Evolutionary conservation across 2,888 invertebrate species (phyloP), one percentile per base, ranked within the genome.

Genomic region (Euclidia mi): DNA sequence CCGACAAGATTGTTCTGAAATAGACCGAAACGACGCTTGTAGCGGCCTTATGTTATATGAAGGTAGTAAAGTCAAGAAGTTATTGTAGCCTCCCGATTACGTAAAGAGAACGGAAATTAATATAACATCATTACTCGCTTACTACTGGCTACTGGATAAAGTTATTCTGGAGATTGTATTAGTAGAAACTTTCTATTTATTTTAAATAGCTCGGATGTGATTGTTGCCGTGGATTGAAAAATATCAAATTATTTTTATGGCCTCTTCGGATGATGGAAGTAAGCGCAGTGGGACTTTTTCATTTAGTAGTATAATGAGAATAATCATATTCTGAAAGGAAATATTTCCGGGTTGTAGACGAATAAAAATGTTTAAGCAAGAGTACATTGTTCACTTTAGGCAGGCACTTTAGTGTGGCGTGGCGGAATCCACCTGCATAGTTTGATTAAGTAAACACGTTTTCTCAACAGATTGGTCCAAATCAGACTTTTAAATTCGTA

Each of bases 41-140:
- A 52, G 28, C 15, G 38, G 44, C 32, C 43, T 60, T 60, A 66
- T 62, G 48, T 56, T 62, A 60, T 56, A 59, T 56, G 67, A 56
- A 62, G 50, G 65, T 34, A 53, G 50, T 71, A 67, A 72, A 73
- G 55, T 53, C 15, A 10, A 38, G 40, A 57, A 63, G 53, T 68
- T 69, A 73, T 52, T 15, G 43, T 55, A 28, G 17, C 12, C 20
- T 40, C 40, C 31, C 61, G 65, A 71, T 71, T 63, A 62, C 50
- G 29, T 34, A 34, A 34, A 34, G 34, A 51, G 35, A 40, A 60
- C 50, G 38, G 32, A 53, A 70, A 59, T 73, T 48, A 71, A 73
- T 65, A 56, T 61, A 28, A 51, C 38, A 52, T 44, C 37, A 18
- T 18, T n/a, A 49, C 17, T 42, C 31, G 28, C 29, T 25, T 11